A percentile compares a stretch with the other conserved stretches of the same genome.
Conservation (phyloP, 2,888 invertebrate genomes). For the Diadegma fenestrale region DNA sequence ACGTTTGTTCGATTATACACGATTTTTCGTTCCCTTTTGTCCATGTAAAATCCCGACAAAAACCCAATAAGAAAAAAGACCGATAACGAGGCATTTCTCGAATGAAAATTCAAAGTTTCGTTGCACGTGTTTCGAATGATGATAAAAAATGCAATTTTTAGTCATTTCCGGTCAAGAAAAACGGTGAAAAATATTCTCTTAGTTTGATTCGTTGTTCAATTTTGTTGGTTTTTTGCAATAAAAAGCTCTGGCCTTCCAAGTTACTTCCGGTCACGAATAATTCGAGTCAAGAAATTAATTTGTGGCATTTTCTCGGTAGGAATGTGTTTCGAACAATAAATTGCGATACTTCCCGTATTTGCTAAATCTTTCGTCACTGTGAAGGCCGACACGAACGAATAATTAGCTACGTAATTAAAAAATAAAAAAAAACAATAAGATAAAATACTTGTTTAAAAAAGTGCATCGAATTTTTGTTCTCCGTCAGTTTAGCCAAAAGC, state of each 20-base stretch:
- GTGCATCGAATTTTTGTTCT: slow-evolving; percentile 6
- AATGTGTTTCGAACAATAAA: slow-evolving; percentile 71
- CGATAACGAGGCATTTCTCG: not conserved
- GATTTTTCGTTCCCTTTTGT: slow-evolving; percentile 41
- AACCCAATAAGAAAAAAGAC: not conserved
- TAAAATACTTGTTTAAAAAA: not conserved
- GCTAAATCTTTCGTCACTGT: slow-evolving; percentile 24
- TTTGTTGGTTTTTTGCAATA: not conserved
- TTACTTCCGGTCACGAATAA: not conserved
- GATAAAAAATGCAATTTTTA: slow-evolving; percentile 5
- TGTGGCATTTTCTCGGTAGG: slow-evolving; percentile 60
- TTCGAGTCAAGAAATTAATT: slow-evolving; percentile 33
- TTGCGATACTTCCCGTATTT: slow-evolving; percentile 57
- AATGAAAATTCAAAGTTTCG: not conserved
- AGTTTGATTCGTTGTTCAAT: slow-evolving; percentile 11
- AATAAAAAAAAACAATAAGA: slow-evolving; percentile 46
- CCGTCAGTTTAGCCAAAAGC: slow-evolving; percentile 24
- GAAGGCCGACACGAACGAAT: not conserved
- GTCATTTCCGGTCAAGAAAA: not conserved
- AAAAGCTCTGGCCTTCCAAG: slow-evolving; percentile 5
- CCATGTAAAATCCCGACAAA: slow-evolving; percentile 8
- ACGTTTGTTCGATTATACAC: slow-evolving; percentile 39
- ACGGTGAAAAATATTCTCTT: not conserved
- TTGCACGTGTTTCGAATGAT: slow-evolving; percentile 8
- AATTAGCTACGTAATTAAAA: slow-evolving; percentile 33